Base-by-base conservation (phyloP, 2,888 invertebrate species). In the Lasioglossum vierecki region DNA sequence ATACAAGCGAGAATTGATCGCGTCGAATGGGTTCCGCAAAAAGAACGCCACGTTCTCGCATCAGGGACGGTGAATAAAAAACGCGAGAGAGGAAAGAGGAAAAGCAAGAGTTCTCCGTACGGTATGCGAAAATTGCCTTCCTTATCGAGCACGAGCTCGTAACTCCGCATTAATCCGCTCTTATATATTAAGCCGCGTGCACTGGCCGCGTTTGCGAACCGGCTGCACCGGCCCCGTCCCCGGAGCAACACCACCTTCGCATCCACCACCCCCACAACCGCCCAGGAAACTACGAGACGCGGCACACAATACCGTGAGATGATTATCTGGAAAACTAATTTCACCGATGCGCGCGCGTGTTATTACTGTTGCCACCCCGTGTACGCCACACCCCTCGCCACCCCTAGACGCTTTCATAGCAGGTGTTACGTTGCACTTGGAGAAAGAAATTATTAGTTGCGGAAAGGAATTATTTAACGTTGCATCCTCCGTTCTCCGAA, bases 241-340 rank as follows among this genome's bases (percentile, higher is more conserved):
- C 68, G 74, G 35, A 49, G 41, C 78, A 35, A n/a, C 75, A 18
- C 63, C 80, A 66, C 78, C 75, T 70, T 84, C 71, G 57, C 26
- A 74, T 35, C 85, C 71, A 18, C 81, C 79, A 22, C 80, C 79
- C 81, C 79, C 73, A 63, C 84, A 53, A 70, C 73, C 80, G 84
- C 82, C 88, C 86, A 82, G 90, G 87, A 90, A 92, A 91, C 89
- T 91, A 91, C 89, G 92, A 85, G 80, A 92, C 88, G 92, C 89
- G 91, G 89, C 91, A 87, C 92, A 94, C 94, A 95, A 95, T 95
- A 93, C 94, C 92, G 93, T 92, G 92, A 93, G 95, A 95, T 95
- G 94, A 94, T 95, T 95, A 95, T 95, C 95, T 94, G 93, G 94
- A 94, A 95, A 95, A 95, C 95, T 95, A 95, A 95, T 95, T 95